Percentiles rank a stretch among this genome's conserved stretches.
Evolutionary conservation across 2,888 invertebrate species (phyloP).

Genomic region (Unio pictorum): DNA sequence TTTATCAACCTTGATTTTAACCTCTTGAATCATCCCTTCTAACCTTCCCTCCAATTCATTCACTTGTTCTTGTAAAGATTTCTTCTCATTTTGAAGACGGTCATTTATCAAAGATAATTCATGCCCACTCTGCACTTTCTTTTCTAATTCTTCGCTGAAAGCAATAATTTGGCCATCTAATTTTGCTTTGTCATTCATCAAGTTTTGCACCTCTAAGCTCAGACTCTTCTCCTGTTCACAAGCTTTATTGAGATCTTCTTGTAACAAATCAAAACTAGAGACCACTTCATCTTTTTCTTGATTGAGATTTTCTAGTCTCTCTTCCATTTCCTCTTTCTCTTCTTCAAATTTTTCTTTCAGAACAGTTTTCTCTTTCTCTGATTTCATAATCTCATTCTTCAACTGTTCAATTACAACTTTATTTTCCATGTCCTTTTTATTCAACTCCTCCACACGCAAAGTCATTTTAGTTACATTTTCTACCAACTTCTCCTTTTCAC

Average conservation of each 20-base stretch:
- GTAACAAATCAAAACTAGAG: too few species aligned
- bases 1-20: neutral
- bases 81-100: constrained; percentile 4
- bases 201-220: too few species aligned
- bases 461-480: constrained; percentile 3
- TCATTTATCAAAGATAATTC: constrained; percentile 3
- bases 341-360: constrained; percentile 12
- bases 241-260: too few species aligned
- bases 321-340: constrained; percentile 7
- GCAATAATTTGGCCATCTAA: too few species aligned
- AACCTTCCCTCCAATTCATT: constrained; percentile 8
- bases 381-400: constrained; percentile 6
- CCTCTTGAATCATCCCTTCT: constrained; percentile 3
- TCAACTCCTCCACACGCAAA: constrained; percentile 9
- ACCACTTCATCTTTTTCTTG: too few species aligned
- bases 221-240: too few species aligned
- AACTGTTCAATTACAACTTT: constrained; percentile 6
- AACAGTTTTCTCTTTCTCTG: constrained; percentile 16
- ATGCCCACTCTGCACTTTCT: too few species aligned
- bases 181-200: too few species aligned
- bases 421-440: constrained; percentile 9
- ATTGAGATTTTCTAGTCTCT: neutral
- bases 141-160: too few species aligned
- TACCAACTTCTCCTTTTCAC: constrained; percentile 19
- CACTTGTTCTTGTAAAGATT: constrained; percentile 5